Evolutionary conservation across 2,888 invertebrate genomes (phyloP), one percentile per base, ranked within the genome.

Genomic region (Eutolmus rufibarbis): DNA sequence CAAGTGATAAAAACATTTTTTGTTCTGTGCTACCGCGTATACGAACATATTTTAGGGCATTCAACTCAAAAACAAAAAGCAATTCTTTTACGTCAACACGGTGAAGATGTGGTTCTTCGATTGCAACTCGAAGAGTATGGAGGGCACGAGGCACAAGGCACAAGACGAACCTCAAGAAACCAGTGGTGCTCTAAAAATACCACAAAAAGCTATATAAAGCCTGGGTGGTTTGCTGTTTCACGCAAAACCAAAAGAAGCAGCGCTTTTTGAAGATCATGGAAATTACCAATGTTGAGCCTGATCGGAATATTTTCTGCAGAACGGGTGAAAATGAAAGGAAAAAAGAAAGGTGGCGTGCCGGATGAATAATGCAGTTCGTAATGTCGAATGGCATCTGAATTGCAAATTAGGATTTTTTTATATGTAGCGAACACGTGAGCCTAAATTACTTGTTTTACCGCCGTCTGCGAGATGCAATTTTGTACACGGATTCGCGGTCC

Each of bases 241-340:
- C 66, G 66, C 28, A 66, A 66, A 23, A 66, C 0, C 12, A 12
- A 66, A 66, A 66, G 9, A 66, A 56, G 16, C 56, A n/a, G n/a
- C 7, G 23, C 34, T 66, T 66, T 66, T 66, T 23, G 66, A 66
- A 66, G 51, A 66, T 66, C 66, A 66, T 66, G 66, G 66, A 66
- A 12, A 66, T 66, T 28, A 14, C 28, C 66, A 5, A 28, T 66
- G 12, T 19, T 66, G 12, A n/a, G 23, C 78, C 14, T 78, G 78
- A 78, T 37, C 78, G 78, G 78, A 78, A 78, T 78, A 40, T 78
- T 40, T 78, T 14, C 31, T 23, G 7, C 43, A 66, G 28, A 16
- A 40, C 28, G 23, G 40, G 78, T 78, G 40, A 78, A 78, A 78
- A 78, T 78, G 78, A 78, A 78, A 43, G 78, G 78, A 43, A 78